A percentile compares a stretch with the other conserved stretches of the same genome.
These are phyloP conservation scores for Gavialis gangeticus DNA, from an alignment of 2,113 vertebrate species.

Conservation along the genomic window DNA sequence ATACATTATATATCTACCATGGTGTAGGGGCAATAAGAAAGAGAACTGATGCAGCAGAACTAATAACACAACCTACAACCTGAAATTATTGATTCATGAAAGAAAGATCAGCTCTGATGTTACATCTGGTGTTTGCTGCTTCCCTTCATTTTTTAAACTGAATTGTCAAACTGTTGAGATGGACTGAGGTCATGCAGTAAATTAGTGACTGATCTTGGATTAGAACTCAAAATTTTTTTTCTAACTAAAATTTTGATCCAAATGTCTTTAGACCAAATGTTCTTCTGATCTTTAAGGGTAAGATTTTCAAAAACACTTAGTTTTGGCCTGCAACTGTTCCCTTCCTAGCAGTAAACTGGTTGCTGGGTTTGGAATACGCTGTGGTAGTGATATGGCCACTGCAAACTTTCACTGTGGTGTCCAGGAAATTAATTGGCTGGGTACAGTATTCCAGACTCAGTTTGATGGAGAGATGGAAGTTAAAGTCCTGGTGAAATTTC, in stretches of 20 bases:
- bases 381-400: too few species aligned
- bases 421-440: too few species aligned
- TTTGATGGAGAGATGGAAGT: too few species aligned
- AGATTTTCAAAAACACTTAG: background rate
- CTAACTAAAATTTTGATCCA: background rate
- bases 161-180: background rate
- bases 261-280: background rate
- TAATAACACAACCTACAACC: background rate
- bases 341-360: background rate
- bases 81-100: background rate
- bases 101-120: background rate
- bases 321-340: background rate
- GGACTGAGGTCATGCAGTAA: background rate
- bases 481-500: too few species aligned
- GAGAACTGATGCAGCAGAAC: background rate
- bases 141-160: background rate
- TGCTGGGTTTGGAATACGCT: too few species aligned
- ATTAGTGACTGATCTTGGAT: background rate
- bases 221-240: background rate
- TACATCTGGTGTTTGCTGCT: background rate
- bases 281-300: background rate
- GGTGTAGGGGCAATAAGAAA: background rate
- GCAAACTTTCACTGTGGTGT: too few species aligned
- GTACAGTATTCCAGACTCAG: too few species aligned
- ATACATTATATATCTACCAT: rapidly evolving